phyloP scores from a whole-genome alignment of 2,113 vertebrate genomes.

The Brachyistius frenatus region DNA sequence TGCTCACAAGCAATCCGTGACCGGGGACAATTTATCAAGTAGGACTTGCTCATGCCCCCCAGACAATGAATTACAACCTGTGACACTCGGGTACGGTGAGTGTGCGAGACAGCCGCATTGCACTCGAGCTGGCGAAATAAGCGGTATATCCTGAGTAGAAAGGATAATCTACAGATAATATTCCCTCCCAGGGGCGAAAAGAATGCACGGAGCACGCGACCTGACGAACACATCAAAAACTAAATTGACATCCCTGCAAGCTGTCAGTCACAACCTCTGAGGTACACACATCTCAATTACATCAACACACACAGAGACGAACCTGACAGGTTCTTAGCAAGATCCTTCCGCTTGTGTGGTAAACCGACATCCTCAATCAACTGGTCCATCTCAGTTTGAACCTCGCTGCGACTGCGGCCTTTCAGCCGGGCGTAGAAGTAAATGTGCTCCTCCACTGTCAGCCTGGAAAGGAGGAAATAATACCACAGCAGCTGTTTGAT shows the following conservation, averaged over 20 bases:
- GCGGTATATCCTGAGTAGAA: slow-evolving; percentile 5
- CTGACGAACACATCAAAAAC: neutral
- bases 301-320: slow-evolving; percentile 30
- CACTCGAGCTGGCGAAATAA: slow-evolving; percentile 7
- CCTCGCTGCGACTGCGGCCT: slow-evolving; percentile 86
- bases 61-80: slow-evolving; percentile 75
- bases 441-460: slow-evolving; percentile 98
- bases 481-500: neutral
- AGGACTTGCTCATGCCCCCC: slow-evolving; percentile 57
- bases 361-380: slow-evolving; percentile 94
- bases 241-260: slow-evolving; percentile 28
- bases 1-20: slow-evolving; percentile 73
- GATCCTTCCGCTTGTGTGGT: slow-evolving; percentile 92
- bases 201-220: neutral
- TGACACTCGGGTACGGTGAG: slow-evolving; percentile 55
- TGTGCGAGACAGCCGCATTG: slow-evolving; percentile 24
- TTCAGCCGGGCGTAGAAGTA: slow-evolving; percentile 97
- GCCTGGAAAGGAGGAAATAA: slow-evolving; percentile 78
- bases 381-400: slow-evolving; percentile 92
- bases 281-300: neutral
- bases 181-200: slow-evolving; percentile 31
- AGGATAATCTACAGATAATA: slow-evolving; percentile 40
- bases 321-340: slow-evolving; percentile 90
- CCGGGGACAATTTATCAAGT: slow-evolving; percentile 71
- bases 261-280: slow-evolving; percentile 3